Evolutionary conservation across 2,113 vertebrate species (phyloP).

Genomic region (Mastomys coucha): DNA sequence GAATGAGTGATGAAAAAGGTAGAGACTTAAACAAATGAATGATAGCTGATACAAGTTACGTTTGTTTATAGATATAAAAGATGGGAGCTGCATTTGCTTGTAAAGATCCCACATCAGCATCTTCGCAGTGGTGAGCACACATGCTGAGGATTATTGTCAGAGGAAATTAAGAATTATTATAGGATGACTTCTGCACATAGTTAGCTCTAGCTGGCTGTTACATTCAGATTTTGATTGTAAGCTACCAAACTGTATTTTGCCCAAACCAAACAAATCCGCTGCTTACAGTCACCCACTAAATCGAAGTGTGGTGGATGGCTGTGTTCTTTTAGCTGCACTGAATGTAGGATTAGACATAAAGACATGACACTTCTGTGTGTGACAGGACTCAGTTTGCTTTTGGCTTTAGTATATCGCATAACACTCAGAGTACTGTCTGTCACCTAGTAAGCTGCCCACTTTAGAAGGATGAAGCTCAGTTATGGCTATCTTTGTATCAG

Average conservation of each 20-base stretch:
- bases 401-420: neutral
- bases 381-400: neutral
- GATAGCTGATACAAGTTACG: neutral
- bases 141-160: slow-evolving; percentile 5
- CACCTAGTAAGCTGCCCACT: neutral
- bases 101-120: neutral
- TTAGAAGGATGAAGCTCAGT: neutral
- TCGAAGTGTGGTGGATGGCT: neutral
- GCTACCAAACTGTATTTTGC: neutral
- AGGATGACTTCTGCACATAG: neutral
- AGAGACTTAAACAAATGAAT: neutral
- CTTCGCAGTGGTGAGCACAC: neutral
- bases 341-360: neutral
- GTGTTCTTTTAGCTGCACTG: neutral
- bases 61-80: neutral
- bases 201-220: neutral
- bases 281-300: neutral
- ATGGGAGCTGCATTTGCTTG: neutral
- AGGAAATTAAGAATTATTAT: neutral
- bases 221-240: slow-evolving; percentile 7
- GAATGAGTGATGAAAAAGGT: neutral
- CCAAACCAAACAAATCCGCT: neutral
- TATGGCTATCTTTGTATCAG: neutral
- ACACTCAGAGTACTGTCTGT: neutral
- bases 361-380: neutral